Evolutionary conservation across 1,140 invertebrate species (phyloP).

Genomic region (Drosophila asahinai): DNA sequence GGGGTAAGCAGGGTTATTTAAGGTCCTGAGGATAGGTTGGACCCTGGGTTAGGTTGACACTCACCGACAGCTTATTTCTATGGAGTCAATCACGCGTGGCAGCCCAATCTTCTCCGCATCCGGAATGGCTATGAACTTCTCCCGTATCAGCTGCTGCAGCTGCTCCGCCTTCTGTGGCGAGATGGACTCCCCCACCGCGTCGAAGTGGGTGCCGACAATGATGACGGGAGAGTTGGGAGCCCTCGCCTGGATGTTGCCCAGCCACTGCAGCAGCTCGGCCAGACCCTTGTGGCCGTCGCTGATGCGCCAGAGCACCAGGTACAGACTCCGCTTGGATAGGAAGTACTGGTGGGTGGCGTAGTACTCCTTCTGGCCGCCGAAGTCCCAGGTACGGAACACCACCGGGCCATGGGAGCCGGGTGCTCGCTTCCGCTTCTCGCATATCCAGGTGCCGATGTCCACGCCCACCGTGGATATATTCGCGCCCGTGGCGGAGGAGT

Average conservation of each 20-base stretch:
- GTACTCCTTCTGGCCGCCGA: constrained; percentile 98
- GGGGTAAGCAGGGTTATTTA: not conserved
- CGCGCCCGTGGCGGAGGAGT: constrained; percentile 62
- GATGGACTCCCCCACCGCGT: constrained; percentile 91
- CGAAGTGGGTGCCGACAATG: constrained; percentile 97
- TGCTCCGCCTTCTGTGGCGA: constrained; percentile 91
- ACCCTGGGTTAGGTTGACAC: not conserved
- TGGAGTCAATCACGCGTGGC: constrained; percentile 96
- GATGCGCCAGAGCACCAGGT: constrained; percentile 98
- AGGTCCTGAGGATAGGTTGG: not conserved
- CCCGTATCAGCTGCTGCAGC: constrained; percentile 94
- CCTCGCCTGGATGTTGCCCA: constrained; percentile 97
- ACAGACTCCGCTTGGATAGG: constrained; percentile 97
- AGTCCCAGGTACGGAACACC: constrained; percentile 99
- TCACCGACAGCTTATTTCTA: constrained; percentile 91
- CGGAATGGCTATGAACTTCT: constrained; percentile 95
- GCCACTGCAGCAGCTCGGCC: constrained; percentile 96
- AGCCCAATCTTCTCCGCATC: constrained; percentile 98
- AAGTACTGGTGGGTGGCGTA: constrained; percentile 99
- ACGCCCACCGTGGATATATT: constrained; percentile 98
- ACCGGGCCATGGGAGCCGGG: constrained; percentile 92
- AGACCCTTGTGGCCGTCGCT: constrained; percentile 96
- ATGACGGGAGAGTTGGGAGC: constrained; percentile 97
- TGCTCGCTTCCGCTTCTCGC: constrained; percentile 90
- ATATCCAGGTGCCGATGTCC: constrained; percentile 97